These are phyloP conservation scores for Baronia brevicornis DNA, from an alignment of 2,888 invertebrate species.

Conservation along the genomic window DNA sequence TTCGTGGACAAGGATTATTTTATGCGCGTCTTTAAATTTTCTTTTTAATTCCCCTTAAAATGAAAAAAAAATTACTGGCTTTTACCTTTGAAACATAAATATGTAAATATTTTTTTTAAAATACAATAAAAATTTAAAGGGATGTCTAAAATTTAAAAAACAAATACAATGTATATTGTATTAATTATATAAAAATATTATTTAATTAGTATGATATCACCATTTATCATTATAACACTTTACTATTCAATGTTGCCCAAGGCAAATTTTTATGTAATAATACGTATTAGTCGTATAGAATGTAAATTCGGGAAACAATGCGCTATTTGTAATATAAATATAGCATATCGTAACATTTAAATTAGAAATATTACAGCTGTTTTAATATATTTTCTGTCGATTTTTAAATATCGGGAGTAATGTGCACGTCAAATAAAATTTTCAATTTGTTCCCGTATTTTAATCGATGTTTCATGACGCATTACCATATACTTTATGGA, in stretches of 20 bases:
- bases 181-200: constrained; percentile 20
- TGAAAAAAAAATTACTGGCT: too few relatives aligned
- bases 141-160: too few relatives aligned
- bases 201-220: neutral
- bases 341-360: constrained; percentile 49
- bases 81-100: too few relatives aligned
- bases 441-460: too few relatives aligned
- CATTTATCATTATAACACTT: constrained; percentile 1
- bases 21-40: too few relatives aligned
- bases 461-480: too few relatives aligned
- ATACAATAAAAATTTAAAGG: too few relatives aligned
- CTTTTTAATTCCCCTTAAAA: too few relatives aligned
- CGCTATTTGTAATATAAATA: constrained; percentile 65
- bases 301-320: constrained; percentile 66
- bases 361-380: constrained; percentile 2
- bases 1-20: too few relatives aligned
- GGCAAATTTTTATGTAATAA: constrained; percentile 8
- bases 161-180: constrained; percentile 5
- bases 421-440: neutral
- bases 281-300: constrained; percentile 10
- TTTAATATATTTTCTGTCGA: neutral
- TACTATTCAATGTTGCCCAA: constrained; percentile 15
- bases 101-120: too few relatives aligned
- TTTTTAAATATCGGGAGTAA: neutral
- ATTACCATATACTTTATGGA: too few relatives aligned